Base-by-base conservation (phyloP, 2,113 vertebrate species). In the Ophthalmotilapia sp. region DNA sequence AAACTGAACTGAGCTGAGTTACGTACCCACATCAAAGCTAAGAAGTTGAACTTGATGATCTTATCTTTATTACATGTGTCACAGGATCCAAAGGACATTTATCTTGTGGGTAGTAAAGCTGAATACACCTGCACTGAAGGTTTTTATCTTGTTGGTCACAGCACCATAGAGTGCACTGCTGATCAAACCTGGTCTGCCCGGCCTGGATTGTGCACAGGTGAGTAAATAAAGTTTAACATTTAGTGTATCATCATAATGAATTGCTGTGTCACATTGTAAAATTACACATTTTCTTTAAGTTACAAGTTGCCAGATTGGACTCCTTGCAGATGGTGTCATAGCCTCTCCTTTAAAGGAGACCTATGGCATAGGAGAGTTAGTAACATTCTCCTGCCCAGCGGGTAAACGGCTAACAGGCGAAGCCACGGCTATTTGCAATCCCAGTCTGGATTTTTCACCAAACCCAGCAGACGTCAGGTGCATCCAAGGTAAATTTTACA, bases 361-460 rank as follows among this genome's bases (percentile, higher is more conserved):
- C 40, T 98, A 98, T 15, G 80, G 65, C 6, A 91, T 98, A 0
- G 97, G 97, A 9, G 97, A 98, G 56, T 95, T 89, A 75, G 91
- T 98, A 83, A 92, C 85, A 3, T 84, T 98, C 31, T 96, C 97
- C 26, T 99, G 98, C 87, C 90, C 94, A 19, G 47, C 9, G 0
- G 92, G 81, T 31, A 95, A 92, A 94, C 86, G 83, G 26, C 88
- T 98, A 54, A 85, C 96, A 70, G 97, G 98, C 4, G 91, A 96
- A 58, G 79, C 7, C 1, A 84, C 85, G 1, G n/a, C 96, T 91
- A 92, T 95, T 19, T 98, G 98, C n/a, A 96, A 96, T 62, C 91
- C 97, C 86, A 98, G 94, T 86, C 96, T 98, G 14, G 95, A 95
- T 79, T 98, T 98, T 97, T 97, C 96, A 82, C 97, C 97, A 79